phyloP scores from a whole-genome alignment of 2,113 vertebrate genomes.

The Sinocyclocheilus anshuiensis region DNA sequence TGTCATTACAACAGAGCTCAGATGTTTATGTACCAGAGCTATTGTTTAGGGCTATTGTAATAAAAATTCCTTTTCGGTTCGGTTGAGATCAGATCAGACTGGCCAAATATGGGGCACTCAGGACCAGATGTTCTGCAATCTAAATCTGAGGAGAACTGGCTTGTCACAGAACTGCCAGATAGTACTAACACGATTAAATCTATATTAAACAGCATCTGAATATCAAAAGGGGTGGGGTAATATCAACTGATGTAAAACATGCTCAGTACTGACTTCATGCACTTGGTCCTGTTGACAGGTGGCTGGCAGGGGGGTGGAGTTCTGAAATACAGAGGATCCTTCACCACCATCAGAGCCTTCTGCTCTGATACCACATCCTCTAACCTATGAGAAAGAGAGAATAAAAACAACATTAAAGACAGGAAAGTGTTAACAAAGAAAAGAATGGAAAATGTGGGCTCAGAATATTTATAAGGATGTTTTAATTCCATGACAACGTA shows the following conservation, averaged over 20 bases:
- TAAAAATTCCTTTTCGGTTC: background rate
- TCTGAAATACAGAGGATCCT: constrained; percentile 82
- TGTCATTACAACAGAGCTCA: background rate
- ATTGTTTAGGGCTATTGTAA: background rate
- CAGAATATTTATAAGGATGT: background rate
- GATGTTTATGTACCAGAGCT: background rate
- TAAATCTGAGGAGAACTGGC: background rate
- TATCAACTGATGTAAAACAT: too few species aligned
- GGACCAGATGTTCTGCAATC: background rate
- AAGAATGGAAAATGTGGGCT: background rate
- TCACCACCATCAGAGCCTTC: constrained; percentile 92
- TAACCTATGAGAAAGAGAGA: constrained; percentile 52
- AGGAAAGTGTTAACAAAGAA: background rate
- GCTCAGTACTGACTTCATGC: constrained; percentile 80
- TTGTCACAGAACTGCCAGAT: background rate
- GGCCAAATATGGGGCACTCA: background rate
- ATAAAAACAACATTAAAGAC: background rate
- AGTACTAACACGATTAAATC: background rate
- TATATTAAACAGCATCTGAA: background rate
- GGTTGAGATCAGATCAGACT: background rate
- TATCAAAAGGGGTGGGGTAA: background rate
- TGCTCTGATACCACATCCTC: constrained; percentile 73
- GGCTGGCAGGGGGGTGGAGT: constrained; percentile 83
- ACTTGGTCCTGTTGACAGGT: constrained; percentile 88
- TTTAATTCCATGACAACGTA: background rate